Conservation (phyloP, 2,888 invertebrate genomes). For the Odontomyia ornata region DNA sequence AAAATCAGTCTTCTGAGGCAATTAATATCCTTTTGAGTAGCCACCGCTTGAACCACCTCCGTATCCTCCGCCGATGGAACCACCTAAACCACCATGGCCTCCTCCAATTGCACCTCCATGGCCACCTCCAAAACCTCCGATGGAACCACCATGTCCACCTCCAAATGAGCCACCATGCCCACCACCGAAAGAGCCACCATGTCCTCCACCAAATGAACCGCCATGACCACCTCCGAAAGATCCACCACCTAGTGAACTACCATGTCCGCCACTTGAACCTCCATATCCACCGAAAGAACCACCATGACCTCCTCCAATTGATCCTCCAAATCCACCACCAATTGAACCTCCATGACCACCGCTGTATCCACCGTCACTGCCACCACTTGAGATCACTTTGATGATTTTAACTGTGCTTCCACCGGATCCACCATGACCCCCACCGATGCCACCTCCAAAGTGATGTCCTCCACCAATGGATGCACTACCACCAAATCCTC, state of each 20-base stretch:
- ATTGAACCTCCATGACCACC: constrained; percentile 50
- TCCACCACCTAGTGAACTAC: not conserved
- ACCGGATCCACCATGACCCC: constrained; percentile 26
- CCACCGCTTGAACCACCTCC: constrained; percentile 52
- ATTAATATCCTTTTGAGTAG: not conserved
- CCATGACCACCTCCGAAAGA: not conserved
- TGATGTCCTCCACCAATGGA: constrained; percentile 3
- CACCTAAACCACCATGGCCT: constrained; percentile 29
- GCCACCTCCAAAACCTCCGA: constrained; percentile 25
- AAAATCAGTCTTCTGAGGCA: not conserved
- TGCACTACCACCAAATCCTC: not conserved
- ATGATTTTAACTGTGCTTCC: constrained; percentile 1
- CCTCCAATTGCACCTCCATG: constrained; percentile 13
- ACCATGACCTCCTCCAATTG: constrained; percentile 1
- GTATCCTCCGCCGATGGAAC: constrained; percentile 52
- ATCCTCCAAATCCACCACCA: constrained; percentile 21
- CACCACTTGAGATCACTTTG: constrained; percentile 6
- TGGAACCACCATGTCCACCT: constrained; percentile 4
- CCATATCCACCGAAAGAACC: not conserved
- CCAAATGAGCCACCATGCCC: constrained; percentile 12
- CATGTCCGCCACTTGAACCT: not conserved
- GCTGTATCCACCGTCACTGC: constrained; percentile 62
- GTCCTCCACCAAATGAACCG: constrained; percentile 22
- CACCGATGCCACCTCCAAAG: constrained; percentile 30
- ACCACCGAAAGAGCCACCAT: constrained; percentile 16